Evolutionary conservation across 2,888 invertebrate genomes (phyloP).

Genomic region (Eupithecia dodoneata): DNA sequence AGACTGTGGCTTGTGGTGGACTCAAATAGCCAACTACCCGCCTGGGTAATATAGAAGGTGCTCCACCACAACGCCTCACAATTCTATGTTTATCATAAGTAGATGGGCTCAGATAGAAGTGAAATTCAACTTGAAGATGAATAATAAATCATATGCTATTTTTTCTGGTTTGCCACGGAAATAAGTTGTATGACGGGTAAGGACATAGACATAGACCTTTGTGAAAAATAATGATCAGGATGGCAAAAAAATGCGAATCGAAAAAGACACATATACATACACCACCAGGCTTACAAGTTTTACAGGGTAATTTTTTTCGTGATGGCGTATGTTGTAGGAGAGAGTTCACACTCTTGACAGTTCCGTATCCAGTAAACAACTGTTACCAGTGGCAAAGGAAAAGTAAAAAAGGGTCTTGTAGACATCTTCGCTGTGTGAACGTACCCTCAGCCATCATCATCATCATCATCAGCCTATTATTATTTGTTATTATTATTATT

Average conservation of each 20-base stretch:
- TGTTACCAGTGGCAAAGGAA: too few relatives aligned
- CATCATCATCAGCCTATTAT: too few relatives aligned
- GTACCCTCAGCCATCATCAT: too few relatives aligned
- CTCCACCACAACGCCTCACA: conserved; percentile 32
- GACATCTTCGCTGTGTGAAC: too few relatives aligned
- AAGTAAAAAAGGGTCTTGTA: too few relatives aligned
- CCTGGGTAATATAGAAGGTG: conserved; percentile 46
- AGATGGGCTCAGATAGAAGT: conserved; percentile 2
- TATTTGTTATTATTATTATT: too few relatives aligned
- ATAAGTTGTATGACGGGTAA: neutral
- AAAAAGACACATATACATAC: neutral
- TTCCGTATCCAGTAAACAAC: too few relatives aligned
- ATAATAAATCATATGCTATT: neutral
- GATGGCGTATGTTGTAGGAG: too few relatives aligned
- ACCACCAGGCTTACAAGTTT: too few relatives aligned
- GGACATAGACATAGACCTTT: neutral
- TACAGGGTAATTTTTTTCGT: too few relatives aligned
- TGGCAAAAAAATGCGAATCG: too few relatives aligned
- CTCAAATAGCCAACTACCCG: conserved; percentile 55
- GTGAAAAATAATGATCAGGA: neutral
- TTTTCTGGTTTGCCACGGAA: neutral
- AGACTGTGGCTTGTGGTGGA: conserved; percentile 46
- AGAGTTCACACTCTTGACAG: too few relatives aligned
- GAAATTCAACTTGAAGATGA: conserved; percentile 7
- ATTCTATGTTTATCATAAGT: conserved; percentile 14